phyloP scores from a whole-genome alignment of 2,888 invertebrate species.

The Coelogynopora nodosa region DNA sequence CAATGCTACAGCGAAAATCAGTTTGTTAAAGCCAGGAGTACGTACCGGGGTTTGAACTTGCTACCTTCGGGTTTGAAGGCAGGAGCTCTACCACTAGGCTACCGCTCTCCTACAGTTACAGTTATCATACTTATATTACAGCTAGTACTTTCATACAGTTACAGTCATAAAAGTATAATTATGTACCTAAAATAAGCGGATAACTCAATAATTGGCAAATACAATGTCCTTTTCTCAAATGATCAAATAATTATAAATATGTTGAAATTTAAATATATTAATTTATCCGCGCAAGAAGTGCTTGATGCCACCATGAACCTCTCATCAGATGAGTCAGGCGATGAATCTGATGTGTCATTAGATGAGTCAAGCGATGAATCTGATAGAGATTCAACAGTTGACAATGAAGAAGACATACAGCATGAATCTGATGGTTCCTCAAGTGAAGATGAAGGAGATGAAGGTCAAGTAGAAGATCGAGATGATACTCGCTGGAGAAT shows the following conservation, averaged over 20 bases:
- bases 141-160: no score
- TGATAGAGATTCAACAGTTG: slow-evolving; percentile 3
- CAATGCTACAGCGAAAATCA: no score
- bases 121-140: no score
- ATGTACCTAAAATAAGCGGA: neutral
- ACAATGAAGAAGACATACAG: slow-evolving; percentile 20
- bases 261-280: no score
- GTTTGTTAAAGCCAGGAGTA: no score
- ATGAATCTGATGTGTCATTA: neutral
- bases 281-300: neutral
- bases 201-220: no score
- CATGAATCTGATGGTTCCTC: neutral
- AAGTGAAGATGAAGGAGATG: slow-evolving; percentile 4
- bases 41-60: no score
- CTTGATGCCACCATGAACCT: neutral
- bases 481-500: neutral
- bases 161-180: neutral
- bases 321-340: neutral
- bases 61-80: no score
- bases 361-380: slow-evolving; percentile 23
- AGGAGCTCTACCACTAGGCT: no score
- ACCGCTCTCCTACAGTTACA: no score
- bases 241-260: no score
- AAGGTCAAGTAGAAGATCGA: neutral
- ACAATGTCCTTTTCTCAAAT: no score